Conservation (phyloP, 37 sponge, comb jelly and placozoan species). For the Halichondria panicea region DNA sequence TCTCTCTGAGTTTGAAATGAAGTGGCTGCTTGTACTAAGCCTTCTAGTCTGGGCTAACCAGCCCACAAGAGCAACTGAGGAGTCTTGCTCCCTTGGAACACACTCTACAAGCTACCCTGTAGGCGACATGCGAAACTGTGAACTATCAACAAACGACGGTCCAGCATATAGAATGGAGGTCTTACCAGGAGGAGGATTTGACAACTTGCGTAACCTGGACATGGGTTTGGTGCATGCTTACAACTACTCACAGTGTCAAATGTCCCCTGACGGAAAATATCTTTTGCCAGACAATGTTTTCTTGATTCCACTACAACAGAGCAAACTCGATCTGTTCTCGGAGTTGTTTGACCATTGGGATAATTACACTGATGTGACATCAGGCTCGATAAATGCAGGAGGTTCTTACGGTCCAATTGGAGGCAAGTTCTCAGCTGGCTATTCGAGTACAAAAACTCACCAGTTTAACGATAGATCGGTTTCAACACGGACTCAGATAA, state of each 20-base stretch:
- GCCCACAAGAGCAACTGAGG: too few relatives aligned
- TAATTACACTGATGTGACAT: conserved; percentile 52
- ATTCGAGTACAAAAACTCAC: conserved; percentile 38
- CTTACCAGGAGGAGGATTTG: conserved; percentile 77
- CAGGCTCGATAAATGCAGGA: conserved; percentile 49
- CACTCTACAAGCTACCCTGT: too few relatives aligned
- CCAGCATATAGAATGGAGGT: conserved; percentile 59
- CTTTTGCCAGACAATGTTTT: conserved; percentile 61
- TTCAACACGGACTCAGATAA: conserved; percentile 55
- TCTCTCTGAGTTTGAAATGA: too few relatives aligned
- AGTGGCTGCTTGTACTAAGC: too few relatives aligned
- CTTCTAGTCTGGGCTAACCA: too few relatives aligned
- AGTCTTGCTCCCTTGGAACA: too few relatives aligned
- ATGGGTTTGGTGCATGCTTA: conserved; percentile 51
- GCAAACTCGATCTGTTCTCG: conserved; percentile 48
- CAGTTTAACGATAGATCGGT: conserved; percentile 32
- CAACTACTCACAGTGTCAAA: conserved; percentile 62
- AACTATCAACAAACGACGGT: too few relatives aligned
- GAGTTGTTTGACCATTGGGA: conserved; percentile 58
- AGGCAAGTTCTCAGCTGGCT: conserved; percentile 62
- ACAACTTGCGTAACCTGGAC: conserved; percentile 73
- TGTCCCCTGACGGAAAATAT: conserved; percentile 67
- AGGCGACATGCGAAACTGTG: conserved; percentile 77
- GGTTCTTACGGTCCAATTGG: conserved; percentile 42
- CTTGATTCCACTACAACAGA: conserved; percentile 54